phyloP scores from a whole-genome alignment of 2,797 vertebrate species.

The Pipistrellus kuhlii region DNA sequence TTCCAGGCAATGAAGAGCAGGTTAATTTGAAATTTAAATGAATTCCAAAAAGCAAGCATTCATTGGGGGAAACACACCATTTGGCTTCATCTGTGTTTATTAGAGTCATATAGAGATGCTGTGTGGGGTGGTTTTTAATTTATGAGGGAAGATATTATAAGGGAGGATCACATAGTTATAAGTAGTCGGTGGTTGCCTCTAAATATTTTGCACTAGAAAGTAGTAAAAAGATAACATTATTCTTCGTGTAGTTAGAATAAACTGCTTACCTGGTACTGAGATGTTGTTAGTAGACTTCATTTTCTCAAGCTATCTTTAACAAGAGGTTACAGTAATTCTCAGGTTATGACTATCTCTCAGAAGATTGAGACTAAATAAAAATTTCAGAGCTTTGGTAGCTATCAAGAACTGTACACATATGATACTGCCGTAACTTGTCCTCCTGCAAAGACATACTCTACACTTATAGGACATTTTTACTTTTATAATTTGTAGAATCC shows the following conservation, averaged over 20 bases:
- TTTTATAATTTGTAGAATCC: background rate
- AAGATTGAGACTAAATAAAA: background rate
- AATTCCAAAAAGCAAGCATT: background rate
- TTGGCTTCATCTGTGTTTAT: background rate
- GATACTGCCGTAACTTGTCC: background rate
- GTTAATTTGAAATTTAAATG: constrained; percentile 41
- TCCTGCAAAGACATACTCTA: background rate
- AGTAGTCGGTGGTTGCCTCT: background rate
- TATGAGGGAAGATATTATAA: background rate
- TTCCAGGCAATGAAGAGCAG: background rate
- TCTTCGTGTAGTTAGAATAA: background rate
- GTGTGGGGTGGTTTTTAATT: constrained; percentile 4
- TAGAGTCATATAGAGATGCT: background rate
- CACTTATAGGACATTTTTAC: background rate
- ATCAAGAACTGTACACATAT: background rate
- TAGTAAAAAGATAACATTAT: background rate
- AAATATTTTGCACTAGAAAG: background rate
- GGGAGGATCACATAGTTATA: background rate
- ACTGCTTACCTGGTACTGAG: background rate
- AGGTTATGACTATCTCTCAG: background rate
- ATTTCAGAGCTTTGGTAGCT: background rate
- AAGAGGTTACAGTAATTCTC: background rate
- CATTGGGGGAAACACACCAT: background rate
- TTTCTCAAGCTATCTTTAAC: constrained; percentile 1
- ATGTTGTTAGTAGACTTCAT: background rate